Evolutionary conservation across 2,888 invertebrate genomes (phyloP).

Genomic region (Drosophila neoperkinsi): DNA sequence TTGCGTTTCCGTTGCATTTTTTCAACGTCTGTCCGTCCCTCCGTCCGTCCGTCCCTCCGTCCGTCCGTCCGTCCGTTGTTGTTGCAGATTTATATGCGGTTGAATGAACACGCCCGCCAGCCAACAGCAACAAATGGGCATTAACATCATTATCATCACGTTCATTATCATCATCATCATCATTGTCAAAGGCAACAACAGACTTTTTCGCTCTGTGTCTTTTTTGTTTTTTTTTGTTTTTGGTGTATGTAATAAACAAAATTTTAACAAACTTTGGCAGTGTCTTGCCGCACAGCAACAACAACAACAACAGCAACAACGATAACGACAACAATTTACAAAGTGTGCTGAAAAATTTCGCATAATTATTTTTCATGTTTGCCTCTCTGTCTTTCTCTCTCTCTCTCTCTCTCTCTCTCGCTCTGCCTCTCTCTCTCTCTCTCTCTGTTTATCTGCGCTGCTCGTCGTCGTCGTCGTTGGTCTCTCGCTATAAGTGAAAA

Average conservation of each 20-base stretch:
- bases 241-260: conserved; percentile 57
- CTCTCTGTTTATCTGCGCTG: neutral
- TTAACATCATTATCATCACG: conserved; percentile 37
- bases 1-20: conserved; percentile 76
- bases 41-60: too few species aligned
- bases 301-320: conserved; percentile 41
- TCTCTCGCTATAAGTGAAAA: conserved; percentile 51
- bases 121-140: conserved; percentile 51
- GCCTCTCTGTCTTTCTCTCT: conserved; percentile 2
- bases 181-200: conserved; percentile 19
- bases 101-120: conserved; percentile 82
- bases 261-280: conserved; percentile 61
- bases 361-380: conserved; percentile 72
- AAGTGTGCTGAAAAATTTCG: conserved; percentile 73
- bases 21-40: conserved; percentile 22
- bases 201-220: conserved; percentile 15
- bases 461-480: neutral
- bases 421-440: neutral
- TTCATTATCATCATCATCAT: neutral
- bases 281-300: conserved; percentile 30
- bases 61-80: conserved; percentile 3
- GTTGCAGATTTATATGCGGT: conserved; percentile 82
- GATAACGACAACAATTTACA: conserved; percentile 51
- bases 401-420: neutral
- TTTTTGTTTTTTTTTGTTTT: conserved; percentile 21